Conservation (phyloP, 1,140 invertebrate genomes). For the Tetramorium parvispinum region DNA sequence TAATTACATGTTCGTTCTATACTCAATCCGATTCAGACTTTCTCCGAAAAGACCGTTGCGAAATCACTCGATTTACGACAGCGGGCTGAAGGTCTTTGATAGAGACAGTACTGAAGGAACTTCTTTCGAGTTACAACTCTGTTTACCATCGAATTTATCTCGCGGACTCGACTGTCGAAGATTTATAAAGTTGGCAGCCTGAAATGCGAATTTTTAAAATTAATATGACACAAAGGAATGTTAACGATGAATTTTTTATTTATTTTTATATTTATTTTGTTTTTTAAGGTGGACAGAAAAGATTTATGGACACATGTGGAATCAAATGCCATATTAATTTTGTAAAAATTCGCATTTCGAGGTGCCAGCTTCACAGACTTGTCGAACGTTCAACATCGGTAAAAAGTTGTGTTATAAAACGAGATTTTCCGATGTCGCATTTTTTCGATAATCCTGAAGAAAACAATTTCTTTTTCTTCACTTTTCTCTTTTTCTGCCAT, state of each 20-base stretch:
- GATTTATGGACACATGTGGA: too few species aligned
- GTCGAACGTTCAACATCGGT: not conserved
- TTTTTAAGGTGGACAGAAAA: too few species aligned
- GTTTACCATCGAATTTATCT: not conserved
- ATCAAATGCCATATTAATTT: too few species aligned
- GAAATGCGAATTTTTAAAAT: too few species aligned
- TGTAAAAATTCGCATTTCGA: too few species aligned
- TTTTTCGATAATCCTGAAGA: not conserved
- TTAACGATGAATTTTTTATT: too few species aligned
- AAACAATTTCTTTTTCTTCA: not conserved
- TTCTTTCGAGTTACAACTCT: not conserved
- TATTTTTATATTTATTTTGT: too few species aligned
- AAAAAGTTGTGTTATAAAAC: constrained; percentile 15
- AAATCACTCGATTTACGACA: not conserved
- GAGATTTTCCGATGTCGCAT: not conserved
- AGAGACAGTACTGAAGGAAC: not conserved
- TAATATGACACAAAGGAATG: too few species aligned
- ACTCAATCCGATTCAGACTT: not conserved
- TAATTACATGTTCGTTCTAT: not conserved
- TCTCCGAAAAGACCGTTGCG: not conserved
- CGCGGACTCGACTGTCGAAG: not conserved
- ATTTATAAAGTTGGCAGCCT: too few species aligned
- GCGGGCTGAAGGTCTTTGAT: not conserved
- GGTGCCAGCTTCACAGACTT: too few species aligned
- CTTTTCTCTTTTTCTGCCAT: not conserved